These are phyloP conservation scores for Lochmaea capreae DNA, from an alignment of 2,888 invertebrate species.

Conservation along the genomic window DNA sequence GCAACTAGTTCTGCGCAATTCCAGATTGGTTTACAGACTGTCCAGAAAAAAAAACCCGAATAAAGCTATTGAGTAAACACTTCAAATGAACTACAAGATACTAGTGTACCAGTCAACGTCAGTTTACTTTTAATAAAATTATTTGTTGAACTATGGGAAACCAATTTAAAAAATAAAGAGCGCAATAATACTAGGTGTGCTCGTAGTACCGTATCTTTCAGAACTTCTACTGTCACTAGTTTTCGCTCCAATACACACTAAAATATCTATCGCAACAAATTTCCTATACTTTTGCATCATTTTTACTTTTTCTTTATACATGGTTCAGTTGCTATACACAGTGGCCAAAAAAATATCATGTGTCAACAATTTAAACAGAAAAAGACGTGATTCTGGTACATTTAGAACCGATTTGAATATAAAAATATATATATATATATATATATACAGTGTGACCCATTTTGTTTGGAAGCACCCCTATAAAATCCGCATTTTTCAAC, in stretches of 20 bases:
- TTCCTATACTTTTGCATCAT: neutral
- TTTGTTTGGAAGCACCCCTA: too few species aligned
- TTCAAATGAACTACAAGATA: neutral
- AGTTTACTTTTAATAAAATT: neutral
- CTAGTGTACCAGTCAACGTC: neutral
- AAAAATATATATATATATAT: too few species aligned
- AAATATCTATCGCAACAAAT: neutral
- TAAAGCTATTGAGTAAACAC: neutral
- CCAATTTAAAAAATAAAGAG: too few species aligned
- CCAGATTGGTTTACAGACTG: too few species aligned
- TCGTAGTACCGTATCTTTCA: neutral
- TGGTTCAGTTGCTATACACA: neutral
- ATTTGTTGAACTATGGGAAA: too few species aligned
- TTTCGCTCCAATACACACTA: conserved; percentile 5
- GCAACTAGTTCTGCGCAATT: too few species aligned
- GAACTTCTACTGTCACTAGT: neutral
- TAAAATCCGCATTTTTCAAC: too few species aligned
- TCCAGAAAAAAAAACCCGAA: too few species aligned
- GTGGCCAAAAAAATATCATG: neutral
- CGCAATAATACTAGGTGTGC: neutral
- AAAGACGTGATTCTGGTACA: too few species aligned
- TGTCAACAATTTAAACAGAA: too few species aligned
- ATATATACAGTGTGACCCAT: too few species aligned
- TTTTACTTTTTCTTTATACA: neutral
- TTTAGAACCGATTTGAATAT: too few species aligned